A percentile compares a stretch with the other conserved stretches of the same genome.
Evolutionary conservation across 2,113 vertebrate genomes (phyloP).

Genomic region (Edolisoma coerulescens): DNA sequence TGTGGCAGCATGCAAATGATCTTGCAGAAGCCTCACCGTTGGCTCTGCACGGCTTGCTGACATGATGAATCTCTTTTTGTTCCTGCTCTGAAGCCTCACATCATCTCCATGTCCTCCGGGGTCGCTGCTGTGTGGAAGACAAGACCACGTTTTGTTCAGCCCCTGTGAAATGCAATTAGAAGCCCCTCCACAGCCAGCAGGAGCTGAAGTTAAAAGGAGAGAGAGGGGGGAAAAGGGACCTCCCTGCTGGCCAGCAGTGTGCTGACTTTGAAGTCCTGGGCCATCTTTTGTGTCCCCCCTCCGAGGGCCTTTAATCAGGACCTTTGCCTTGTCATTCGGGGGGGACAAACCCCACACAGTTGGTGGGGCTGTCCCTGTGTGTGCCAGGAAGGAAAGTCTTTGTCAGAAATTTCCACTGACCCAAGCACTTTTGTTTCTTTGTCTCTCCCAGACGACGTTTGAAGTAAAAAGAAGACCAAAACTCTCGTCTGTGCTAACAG

Average conservation of each 20-base stretch:
- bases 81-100: slow-evolving; percentile 15
- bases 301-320: slow-evolving; percentile 78
- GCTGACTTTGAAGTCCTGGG: slow-evolving; percentile 78
- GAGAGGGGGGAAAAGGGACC: slow-evolving; percentile 54
- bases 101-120: neutral
- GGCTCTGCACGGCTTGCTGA: neutral
- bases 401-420: slow-evolving; percentile 75
- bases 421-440: slow-evolving; percentile 72
- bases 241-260: slow-evolving; percentile 74
- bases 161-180: slow-evolving; percentile 79
- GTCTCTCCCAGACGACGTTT: slow-evolving; percentile 70
- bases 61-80: slow-evolving; percentile 22
- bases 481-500: neutral
- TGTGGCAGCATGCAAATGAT: neutral
- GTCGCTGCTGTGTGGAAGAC: slow-evolving; percentile 66
- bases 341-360: slow-evolving; percentile 3
- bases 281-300: slow-evolving; percentile 70
- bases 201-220: slow-evolving; percentile 54
- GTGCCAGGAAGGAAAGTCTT: slow-evolving; percentile 77
- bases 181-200: slow-evolving; percentile 66
- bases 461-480: slow-evolving; percentile 47
- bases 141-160: slow-evolving; percentile 72
- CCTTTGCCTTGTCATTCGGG: slow-evolving; percentile 70
- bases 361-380: slow-evolving; percentile 58
- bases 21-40: neutral